Evolutionary conservation across 2,797 vertebrate species (phyloP).

Genomic region (Danio albolineatus): DNA sequence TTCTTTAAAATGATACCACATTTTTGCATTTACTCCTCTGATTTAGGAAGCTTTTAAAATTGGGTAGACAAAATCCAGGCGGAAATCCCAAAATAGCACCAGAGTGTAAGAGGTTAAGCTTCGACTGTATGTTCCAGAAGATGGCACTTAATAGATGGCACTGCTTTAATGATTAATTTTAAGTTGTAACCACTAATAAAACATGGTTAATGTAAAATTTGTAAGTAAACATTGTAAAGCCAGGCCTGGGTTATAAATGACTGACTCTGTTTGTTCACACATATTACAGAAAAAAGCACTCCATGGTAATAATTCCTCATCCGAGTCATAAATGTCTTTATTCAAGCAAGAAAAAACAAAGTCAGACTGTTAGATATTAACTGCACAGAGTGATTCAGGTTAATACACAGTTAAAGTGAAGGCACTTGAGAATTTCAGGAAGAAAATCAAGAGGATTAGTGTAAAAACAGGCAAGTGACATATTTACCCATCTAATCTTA

Average conservation of each 20-base stretch:
- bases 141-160: no score
- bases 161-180: not conserved
- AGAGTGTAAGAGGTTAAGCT: no score
- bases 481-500: constrained; percentile 7
- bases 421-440: constrained; percentile 1
- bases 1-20: no score
- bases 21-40: no score
- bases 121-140: no score
- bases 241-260: not conserved
- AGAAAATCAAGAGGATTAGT: constrained; percentile 3
- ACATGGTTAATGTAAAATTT: not conserved
- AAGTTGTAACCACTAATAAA: not conserved
- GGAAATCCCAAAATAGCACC: no score
- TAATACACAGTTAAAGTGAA: constrained; percentile 3
- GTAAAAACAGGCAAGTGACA: not conserved
- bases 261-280: not conserved
- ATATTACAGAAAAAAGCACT: not conserved
- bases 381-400: not conserved
- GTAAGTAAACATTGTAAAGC: not conserved
- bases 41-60: no score
- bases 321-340: not conserved
- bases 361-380: not conserved
- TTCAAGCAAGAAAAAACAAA: constrained; percentile 6
- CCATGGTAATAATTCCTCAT: not conserved
- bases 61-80: no score